phyloP scores from a whole-genome alignment of 2,113 vertebrate genomes.

The Candoia aspera region DNA sequence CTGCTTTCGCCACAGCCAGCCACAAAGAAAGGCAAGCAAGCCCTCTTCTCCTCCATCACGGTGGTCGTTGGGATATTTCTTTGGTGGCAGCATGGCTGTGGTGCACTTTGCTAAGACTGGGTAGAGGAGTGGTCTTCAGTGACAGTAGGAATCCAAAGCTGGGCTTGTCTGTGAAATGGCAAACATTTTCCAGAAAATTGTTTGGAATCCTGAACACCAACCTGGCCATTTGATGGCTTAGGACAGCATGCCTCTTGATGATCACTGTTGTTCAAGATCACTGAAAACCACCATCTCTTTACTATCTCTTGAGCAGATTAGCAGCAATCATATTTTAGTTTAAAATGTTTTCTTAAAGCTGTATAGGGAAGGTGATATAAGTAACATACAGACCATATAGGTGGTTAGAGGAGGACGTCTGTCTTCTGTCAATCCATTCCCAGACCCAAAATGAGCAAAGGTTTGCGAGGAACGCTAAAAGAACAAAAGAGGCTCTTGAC shows the following conservation, averaged over 20 bases:
- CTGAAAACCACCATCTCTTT: background rate
- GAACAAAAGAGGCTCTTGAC: background rate
- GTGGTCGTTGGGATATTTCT: background rate
- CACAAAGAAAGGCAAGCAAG: background rate
- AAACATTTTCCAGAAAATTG: background rate
- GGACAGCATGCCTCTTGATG: background rate
- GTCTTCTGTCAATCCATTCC: background rate
- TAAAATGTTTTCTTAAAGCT: background rate
- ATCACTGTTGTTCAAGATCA: background rate
- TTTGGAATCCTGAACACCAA: background rate
- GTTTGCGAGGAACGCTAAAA: background rate
- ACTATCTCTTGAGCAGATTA: background rate
- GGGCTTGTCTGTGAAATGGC: background rate
- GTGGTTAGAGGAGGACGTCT: background rate
- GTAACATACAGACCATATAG: background rate
- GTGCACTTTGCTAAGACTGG: background rate
- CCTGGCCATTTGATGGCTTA: background rate
- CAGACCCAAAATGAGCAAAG: too few species aligned
- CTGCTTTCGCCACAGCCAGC: background rate
- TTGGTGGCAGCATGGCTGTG: background rate
- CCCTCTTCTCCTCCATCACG: background rate
- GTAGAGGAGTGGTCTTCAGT: background rate
- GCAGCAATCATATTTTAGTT: background rate
- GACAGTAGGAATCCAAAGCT: background rate
- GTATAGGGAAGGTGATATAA: background rate